phyloP scores from a whole-genome alignment of 1,140 invertebrate species.

The Ganaspis sp. region DNA sequence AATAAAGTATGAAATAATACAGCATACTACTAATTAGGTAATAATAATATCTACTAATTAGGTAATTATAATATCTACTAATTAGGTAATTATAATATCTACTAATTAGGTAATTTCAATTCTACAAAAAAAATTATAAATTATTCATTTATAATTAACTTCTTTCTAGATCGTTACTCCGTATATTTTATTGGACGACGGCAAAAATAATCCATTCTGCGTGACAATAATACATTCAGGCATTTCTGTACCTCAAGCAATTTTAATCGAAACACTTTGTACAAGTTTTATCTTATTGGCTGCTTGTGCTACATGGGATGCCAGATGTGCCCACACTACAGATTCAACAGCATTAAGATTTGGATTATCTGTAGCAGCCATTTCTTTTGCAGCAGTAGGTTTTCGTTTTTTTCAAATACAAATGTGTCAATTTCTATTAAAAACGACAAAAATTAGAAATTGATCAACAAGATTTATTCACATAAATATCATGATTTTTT shows the following conservation, averaged over 20 bases:
- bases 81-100: too few species aligned
- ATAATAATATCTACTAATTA: too few species aligned
- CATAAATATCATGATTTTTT: too few species aligned
- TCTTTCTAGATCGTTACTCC: constrained; percentile 73
- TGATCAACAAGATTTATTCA: too few species aligned
- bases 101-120: too few species aligned
- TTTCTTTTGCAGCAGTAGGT: constrained; percentile 78
- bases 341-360: constrained; percentile 81
- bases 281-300: constrained; percentile 79
- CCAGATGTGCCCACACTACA: constrained; percentile 76
- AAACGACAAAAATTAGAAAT: not conserved
- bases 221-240: constrained; percentile 77
- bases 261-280: constrained; percentile 79
- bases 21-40: too few species aligned
- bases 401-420: not conserved
- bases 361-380: constrained; percentile 79
- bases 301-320: constrained; percentile 82
- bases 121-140: too few species aligned
- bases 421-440: not conserved
- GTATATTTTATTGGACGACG: constrained; percentile 59
- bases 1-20: too few species aligned
- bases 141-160: too few species aligned
- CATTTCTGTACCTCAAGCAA: constrained; percentile 71
- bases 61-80: too few species aligned
- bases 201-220: constrained; percentile 74